Evolutionary conservation across 2,888 invertebrate genomes (phyloP), one percentile per base, ranked within the genome.

Genomic region (Arctia plantaginis): DNA sequence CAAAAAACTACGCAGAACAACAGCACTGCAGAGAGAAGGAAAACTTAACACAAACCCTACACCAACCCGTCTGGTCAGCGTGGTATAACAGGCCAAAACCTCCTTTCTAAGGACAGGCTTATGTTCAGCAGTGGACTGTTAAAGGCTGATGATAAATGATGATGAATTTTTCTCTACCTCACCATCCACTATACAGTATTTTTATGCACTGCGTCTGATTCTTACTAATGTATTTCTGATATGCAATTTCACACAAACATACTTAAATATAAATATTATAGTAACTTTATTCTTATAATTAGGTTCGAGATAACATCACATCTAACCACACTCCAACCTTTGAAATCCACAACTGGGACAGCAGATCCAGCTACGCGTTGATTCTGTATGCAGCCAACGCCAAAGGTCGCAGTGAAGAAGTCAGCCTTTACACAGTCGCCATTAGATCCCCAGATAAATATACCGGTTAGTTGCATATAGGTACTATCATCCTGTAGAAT

Each of bases 331-430:
- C 96, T 66, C 97, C 97, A 15, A 90, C 88, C 68, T 97, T 97
- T 92, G 96, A 96, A 79, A 96, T 97, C n/a, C 96, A 95, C 75
- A 97, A 96, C 67, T 93, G 97, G 81, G 97, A 98, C 90, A 96
- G 97, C 62, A 97, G 97, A 70, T 96, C 96, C 82, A 98, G 97
- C 89, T 98, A 97, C 94, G 96, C 97, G 80, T 96, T 98, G 82
- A 97, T 97, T 82, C 93, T 99, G 77, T 98, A 97, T 92, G 98
- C 98, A n/a, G 97, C 97, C 82, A 99, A 99, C 92, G 97, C 97
- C 71, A 98, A 98, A 91, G 99, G 99, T 41, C 96, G 97, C 80
- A 98, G 98, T 81, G 98, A 98, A 81, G 97, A 97, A 66, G 96
- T 97, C 77, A 96, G 97, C 69, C 96, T 98, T 75, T 98, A 98